A percentile compares a stretch with the other conserved stretches of the same genome.
Conservation (phyloP, 2,888 invertebrate species). For the Caenorhabditis doughertyi region DNA sequence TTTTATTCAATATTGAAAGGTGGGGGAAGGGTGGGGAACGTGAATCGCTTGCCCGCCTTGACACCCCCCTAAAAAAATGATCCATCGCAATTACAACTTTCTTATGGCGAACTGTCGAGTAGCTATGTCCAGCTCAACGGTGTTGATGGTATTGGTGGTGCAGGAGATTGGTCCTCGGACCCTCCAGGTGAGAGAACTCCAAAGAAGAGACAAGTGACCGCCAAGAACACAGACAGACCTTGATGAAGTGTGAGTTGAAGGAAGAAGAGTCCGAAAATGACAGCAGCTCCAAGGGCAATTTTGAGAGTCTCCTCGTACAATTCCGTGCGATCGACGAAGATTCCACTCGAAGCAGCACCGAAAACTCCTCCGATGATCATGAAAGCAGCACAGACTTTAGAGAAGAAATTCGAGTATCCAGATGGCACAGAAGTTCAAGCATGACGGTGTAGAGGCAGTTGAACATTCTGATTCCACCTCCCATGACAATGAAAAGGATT, state of each 20-base stretch:
- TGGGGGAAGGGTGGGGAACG: too few relatives aligned
- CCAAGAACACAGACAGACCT: conserved; percentile 76
- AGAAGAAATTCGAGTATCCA: conserved; percentile 84
- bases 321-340: conserved; percentile 84
- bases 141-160: too few relatives aligned
- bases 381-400: conserved; percentile 81
- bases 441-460: conserved; percentile 83
- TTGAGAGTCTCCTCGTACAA: conserved; percentile 85
- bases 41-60: too few relatives aligned
- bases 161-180: too few relatives aligned
- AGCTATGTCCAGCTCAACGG: too few relatives aligned
- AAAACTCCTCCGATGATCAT: conserved; percentile 84
- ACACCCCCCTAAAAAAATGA: too few relatives aligned
- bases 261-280: conserved; percentile 81
- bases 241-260: conserved; percentile 75
- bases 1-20: too few relatives aligned
- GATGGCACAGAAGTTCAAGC: conserved; percentile 84
- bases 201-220: conserved; percentile 82
- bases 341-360: conserved; percentile 79
- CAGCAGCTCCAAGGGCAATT: conserved; percentile 80
- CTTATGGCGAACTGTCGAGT: too few relatives aligned
- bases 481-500: conserved; percentile 81
- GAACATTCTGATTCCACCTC: conserved; percentile 83
- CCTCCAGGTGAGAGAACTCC: too few relatives aligned
- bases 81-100: too few relatives aligned